These are phyloP conservation scores for Chelmon rostratus DNA, from an alignment of 2,797 vertebrate genomes.

Conservation along the genomic window DNA sequence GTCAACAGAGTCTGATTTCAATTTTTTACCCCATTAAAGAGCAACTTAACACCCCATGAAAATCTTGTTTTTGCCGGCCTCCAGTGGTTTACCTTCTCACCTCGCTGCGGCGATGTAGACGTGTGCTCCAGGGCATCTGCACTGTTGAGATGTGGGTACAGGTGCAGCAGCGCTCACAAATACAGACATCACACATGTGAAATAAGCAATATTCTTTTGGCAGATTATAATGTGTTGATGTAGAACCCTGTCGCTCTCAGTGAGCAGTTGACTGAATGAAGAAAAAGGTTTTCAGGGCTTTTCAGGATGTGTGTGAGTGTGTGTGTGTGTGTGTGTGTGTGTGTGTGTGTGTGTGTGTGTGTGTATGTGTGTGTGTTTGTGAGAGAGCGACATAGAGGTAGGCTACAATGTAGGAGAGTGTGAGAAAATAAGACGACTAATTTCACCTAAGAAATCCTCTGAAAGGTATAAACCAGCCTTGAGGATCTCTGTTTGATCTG, in stretches of 20 bases:
- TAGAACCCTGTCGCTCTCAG: not conserved
- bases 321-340: not conserved
- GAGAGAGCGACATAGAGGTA: not conserved
- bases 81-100: not conserved
- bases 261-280: not conserved
- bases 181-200: too few species aligned
- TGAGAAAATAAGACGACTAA: not conserved
- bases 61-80: not conserved
- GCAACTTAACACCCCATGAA: not conserved
- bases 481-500: not conserved
- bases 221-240: not conserved
- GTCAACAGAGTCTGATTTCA: too few species aligned
- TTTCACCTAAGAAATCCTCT: not conserved
- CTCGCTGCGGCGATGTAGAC: not conserved
- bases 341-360: not conserved
- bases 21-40: too few species aligned
- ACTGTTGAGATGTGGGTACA: not conserved
- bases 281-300: not conserved
- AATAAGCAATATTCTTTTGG: not conserved
- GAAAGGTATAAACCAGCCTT: constrained; percentile 1
- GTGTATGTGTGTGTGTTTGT: too few species aligned
- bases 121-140: not conserved
- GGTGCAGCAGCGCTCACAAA: not conserved
- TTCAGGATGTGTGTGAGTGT: not conserved
- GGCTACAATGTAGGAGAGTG: not conserved